Evolutionary conservation across 2,797 vertebrate genomes (phyloP).

Genomic region (Xiphorhynchus erythropygius): DNA sequence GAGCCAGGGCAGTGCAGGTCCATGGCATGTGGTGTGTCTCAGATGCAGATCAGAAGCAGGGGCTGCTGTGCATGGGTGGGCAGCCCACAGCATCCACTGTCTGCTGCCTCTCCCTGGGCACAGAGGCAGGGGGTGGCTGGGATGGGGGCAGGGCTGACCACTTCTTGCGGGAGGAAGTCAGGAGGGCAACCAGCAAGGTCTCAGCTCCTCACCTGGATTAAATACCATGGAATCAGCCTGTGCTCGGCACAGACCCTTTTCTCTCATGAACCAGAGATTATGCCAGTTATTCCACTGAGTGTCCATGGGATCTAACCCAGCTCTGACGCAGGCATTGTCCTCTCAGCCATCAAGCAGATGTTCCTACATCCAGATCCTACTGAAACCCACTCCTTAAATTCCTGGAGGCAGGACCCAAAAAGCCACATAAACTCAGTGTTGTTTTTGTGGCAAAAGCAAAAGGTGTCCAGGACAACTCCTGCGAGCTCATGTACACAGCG

Average conservation of each 20-base stretch:
- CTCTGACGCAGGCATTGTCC: not conserved
- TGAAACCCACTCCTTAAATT: not conserved
- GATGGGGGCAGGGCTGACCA: not conserved
- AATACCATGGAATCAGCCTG: not conserved
- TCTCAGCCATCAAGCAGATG: not conserved
- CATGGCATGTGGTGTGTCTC: accelerated
- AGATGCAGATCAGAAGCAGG: not conserved
- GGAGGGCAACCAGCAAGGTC: not conserved
- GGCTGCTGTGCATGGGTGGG: not conserved
- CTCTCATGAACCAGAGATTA: not conserved
- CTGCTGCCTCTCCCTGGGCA: not conserved
- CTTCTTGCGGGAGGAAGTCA: not conserved
- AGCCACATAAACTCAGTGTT: not conserved
- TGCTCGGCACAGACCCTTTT: not conserved
- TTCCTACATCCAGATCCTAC: not conserved
- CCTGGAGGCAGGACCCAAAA: not conserved
- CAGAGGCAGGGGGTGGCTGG: not conserved
- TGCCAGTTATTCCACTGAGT: not conserved
- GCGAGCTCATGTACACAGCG: not conserved
- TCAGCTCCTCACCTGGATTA: not conserved
- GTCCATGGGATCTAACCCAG: not conserved
- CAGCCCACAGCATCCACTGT: not conserved
- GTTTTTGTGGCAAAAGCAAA: not conserved
- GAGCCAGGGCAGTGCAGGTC: not conserved
- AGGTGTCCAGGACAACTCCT: conserved; percentile 24